Conservation (phyloP, 35 echinoderm and acorn worm genomes). For the Apostichopus californicus region DNA sequence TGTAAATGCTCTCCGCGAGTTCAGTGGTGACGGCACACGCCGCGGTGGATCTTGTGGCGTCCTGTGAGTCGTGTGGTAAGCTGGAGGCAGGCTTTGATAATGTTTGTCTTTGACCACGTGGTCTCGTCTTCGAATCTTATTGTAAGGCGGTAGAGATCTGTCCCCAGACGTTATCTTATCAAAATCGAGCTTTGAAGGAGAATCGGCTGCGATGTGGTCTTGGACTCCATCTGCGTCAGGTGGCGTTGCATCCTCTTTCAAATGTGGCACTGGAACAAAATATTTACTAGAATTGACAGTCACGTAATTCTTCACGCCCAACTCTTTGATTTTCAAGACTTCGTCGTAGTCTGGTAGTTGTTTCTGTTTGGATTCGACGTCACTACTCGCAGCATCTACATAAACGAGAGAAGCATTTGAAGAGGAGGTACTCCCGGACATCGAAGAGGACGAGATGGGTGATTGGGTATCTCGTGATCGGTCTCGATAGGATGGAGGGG, state of each 20-base stretch:
- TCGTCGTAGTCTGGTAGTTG: constrained; percentile 40
- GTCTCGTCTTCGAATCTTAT: neutral
- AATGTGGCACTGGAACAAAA: constrained; percentile 29
- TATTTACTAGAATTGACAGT: constrained; percentile 52
- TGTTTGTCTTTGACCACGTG: neutral
- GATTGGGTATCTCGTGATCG: neutral
- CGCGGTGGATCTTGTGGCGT: neutral
- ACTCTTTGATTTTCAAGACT: constrained; percentile 45
- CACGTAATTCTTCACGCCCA: constrained; percentile 54
- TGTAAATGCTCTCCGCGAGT: neutral
- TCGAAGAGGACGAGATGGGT: constrained; percentile 1
- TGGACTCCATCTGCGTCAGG: neutral
- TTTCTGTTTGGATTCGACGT: neutral
- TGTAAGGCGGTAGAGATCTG: constrained; percentile 15
- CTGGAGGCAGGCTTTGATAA: neutral
- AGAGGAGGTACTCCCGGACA: constrained; percentile 42
- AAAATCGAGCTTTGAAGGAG: neutral
- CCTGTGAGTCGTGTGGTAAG: neutral
- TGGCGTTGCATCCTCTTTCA: neutral
- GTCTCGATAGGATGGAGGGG: neutral
- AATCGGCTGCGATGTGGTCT: neutral
- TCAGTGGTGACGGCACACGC: neutral
- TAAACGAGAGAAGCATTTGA: constrained; percentile 34
- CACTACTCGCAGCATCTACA: neutral
- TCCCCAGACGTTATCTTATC: neutral